Base-by-base conservation (phyloP, 1,140 invertebrate genomes). In the Alviniconcha marisindica region DNA sequence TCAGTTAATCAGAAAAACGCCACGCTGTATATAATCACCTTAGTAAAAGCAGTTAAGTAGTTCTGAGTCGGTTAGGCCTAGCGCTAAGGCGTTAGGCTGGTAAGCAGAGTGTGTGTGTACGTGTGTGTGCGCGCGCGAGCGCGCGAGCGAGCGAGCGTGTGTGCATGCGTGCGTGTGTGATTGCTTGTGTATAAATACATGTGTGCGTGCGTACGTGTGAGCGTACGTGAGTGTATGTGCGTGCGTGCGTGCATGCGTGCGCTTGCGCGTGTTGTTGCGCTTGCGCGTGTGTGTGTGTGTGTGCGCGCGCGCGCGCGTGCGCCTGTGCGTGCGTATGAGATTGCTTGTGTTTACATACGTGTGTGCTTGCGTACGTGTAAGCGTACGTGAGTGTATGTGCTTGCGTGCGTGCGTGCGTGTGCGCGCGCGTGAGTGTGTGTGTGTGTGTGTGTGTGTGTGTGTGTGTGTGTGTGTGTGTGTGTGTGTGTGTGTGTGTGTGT, bases 381-480 rank as follows among this genome's bases (percentile, higher is more conserved):
- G 56, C 28, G 7, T 24, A n/a, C 28, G 56, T 24, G 21, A 4
- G 56, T 60, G 54, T 56, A 33, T 66, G 60, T 31, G 60, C 36
- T n/a, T 31, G 60, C 36, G 60, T 66, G 56, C 18, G 18, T 66
- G 31, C 36, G 60, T 21, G 48, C 48, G 21, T 21, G 21, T 21
- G 48, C 21, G 1, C 36, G 15, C 36, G 15, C 36, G 60, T 66
- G 31, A 33, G 60, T 66, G 60, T 56, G 54, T 66, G 31, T 66
- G n/a, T 66, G n/a, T 66, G n/a, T 31, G 63, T 66, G 1, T 66
- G n/a, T 66, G n/a, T 66, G n/a, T 66, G n/a, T 71, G 33, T 31
- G 31, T 66, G 12, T 66, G 31, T 66, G 63, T 66, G 2, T 66
- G n/a, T 66, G 21, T 66, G n/a, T 66, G n/a, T 66, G 2, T 33